These are phyloP conservation scores for Tauraco erythrolophus DNA, from an alignment of 2,113 vertebrate species.

Conservation along the genomic window DNA sequence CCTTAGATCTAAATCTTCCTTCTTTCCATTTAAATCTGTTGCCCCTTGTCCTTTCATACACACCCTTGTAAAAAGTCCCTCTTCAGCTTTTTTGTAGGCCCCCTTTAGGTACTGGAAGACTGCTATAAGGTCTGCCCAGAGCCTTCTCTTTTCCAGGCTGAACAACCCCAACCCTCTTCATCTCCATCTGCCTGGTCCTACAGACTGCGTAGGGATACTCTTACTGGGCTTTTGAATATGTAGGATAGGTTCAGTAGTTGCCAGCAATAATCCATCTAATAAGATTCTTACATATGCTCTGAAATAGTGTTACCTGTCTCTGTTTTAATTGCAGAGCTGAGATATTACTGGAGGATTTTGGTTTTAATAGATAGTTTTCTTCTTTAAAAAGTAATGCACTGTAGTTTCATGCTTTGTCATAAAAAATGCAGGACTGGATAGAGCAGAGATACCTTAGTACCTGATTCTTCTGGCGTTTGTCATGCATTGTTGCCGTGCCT, in stretches of 20 bases:
- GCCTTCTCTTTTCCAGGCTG: no score
- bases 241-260: not conserved
- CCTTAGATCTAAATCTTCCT: no score
- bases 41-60: no score
- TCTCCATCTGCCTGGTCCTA: not conserved
- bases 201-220: not conserved
- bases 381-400: not conserved
- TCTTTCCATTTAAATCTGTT: no score
- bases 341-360: not conserved
- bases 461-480: not conserved
- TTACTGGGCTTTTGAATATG: not conserved
- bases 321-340: not conserved
- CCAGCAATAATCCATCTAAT: not conserved
- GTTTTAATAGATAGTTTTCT: not conserved
- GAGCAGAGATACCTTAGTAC: not conserved
- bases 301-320: not conserved
- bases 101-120: no score
- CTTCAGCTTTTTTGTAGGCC: no score
- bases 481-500: not conserved
- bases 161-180: not conserved
- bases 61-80: no score
- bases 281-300: not conserved
- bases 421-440: not conserved
- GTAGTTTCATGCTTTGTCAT: not conserved
- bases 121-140: no score